Conservation (phyloP, 2,797 vertebrate species). For the Moxostoma hubbsi region DNA sequence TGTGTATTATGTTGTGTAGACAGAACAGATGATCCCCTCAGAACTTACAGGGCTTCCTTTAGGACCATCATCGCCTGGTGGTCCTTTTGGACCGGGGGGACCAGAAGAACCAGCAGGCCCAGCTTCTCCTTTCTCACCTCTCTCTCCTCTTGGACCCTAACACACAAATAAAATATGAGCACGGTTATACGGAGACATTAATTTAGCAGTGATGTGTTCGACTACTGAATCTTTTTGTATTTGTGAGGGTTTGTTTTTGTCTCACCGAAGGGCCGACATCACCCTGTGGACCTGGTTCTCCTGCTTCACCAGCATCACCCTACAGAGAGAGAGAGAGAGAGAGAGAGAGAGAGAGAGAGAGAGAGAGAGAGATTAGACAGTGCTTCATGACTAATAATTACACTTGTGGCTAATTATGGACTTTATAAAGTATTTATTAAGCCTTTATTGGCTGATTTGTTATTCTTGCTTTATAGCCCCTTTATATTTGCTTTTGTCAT, state of each 20-base stretch:
- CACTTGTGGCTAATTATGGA: too few relatives aligned
- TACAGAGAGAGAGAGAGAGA: conserved; percentile 56
- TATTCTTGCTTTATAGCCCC: too few relatives aligned
- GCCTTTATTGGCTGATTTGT: too few relatives aligned
- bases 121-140: conserved; percentile 94
- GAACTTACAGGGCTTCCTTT: conserved; percentile 97
- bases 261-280: conserved; percentile 90
- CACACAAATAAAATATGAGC: not conserved
- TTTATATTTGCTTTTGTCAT: too few relatives aligned
- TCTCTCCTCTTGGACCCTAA: conserved; percentile 96
- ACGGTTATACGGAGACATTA: not conserved
- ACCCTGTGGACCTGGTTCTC: conserved; percentile 93
- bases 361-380: too few relatives aligned
- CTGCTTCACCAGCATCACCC: conserved; percentile 94
- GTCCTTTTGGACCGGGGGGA: conserved; percentile 95
- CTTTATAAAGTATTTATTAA: too few relatives aligned
- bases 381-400: too few relatives aligned
- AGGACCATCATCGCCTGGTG: conserved; percentile 97
- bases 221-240: not conserved
- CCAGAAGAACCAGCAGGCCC: conserved; percentile 95
- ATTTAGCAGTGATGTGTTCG: conserved; percentile 11
- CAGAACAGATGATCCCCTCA: not conserved
- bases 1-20: not conserved
- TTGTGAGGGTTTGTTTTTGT: conserved; percentile 9
- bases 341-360: not conserved